Evolutionary conservation across 2,113 vertebrate genomes (phyloP), one percentile per base, ranked within the genome.

Genomic region (Heteronetta atricapilla): DNA sequence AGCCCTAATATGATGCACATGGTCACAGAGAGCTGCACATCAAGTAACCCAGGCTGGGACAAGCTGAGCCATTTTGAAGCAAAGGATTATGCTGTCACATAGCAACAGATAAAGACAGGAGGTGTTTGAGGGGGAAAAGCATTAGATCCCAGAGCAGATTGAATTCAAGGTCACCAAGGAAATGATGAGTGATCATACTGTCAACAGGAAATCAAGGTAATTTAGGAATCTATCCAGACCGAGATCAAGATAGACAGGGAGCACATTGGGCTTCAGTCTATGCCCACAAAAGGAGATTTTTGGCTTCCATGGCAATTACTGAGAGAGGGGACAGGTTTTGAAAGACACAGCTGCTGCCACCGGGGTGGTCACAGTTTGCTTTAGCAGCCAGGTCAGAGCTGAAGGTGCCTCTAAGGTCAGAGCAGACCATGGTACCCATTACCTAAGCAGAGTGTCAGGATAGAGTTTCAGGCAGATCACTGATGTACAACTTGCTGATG

Each of bases 331-430:
- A 79, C 13, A 80, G 14, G 21, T 50, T 90, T 50, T 88, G 40
- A 83, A 86, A 72, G 12, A 77, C 53, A n/a, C 31, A 80, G 55
- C 62, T 88, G 44, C 59, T 94, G 50, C 36, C 62, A 60, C 44
- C 15, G 40, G 21, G 36, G 69, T 12, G 33, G 63, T 48, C 50
- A 59, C 56, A 69, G 34, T 53, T 86, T 83, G 22, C 50, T 74
- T 36, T 36, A 86, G 36, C 12, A 90, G 72, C 42, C 88, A 93
- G 36, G 55, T 77, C 36, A 82, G 40, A 92, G 80, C 0, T 86
- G 46, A 95, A 94, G 82, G 60, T 59, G 31, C 36, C 40, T 83
- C 34, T 85, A 90, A 94, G 46, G 63, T 93, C 82, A 86, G 50
- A 80, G 78, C 31, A 69, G 62, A 80, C 4, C 2, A 13, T 38